A percentile compares a stretch with the other conserved stretches of the same genome.
Conservation (phyloP, 2,113 vertebrate genomes). For the Melanerpes formicivorus region DNA sequence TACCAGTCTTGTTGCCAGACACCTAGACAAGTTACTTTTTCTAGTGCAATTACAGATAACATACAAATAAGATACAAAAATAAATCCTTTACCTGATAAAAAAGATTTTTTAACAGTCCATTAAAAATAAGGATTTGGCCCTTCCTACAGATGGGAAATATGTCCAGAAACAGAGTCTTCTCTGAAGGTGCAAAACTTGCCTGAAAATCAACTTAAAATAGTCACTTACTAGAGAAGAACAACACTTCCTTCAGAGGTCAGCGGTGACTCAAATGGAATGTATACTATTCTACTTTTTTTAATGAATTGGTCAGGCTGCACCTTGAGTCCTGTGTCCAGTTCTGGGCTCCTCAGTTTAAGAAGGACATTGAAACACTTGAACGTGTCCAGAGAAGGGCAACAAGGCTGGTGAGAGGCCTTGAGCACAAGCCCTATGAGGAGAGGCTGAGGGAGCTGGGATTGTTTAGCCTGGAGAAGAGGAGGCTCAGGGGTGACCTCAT, state of each 20-base stretch:
- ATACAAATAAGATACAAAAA: constrained; percentile 1
- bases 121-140: constrained; percentile 20
- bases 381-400: too few relatives aligned
- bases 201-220: not conserved
- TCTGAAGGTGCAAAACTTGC: not conserved
- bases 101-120: constrained; percentile 1
- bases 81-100: not conserved
- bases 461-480: too few relatives aligned
- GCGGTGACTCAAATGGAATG: not conserved
- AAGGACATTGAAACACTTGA: too few relatives aligned
- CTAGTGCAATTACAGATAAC: not conserved
- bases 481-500: too few relatives aligned
- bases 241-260: constrained; percentile 5
- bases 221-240: not conserved
- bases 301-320: not conserved
- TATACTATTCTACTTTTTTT: not conserved
- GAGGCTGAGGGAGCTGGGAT: too few relatives aligned
- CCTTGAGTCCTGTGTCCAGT: too few relatives aligned
- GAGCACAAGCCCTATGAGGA: too few relatives aligned
- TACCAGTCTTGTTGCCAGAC: not conserved
- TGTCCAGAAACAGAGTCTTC: not conserved
- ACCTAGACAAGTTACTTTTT: not conserved
- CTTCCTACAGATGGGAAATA: not conserved
- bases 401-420: too few relatives aligned
- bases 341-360: too few relatives aligned